Percentiles rank a stretch among this genome's conserved stretches.
Conservation (phyloP, 1,140 invertebrate species). For the Chrysomallon squamiferum region DNA sequence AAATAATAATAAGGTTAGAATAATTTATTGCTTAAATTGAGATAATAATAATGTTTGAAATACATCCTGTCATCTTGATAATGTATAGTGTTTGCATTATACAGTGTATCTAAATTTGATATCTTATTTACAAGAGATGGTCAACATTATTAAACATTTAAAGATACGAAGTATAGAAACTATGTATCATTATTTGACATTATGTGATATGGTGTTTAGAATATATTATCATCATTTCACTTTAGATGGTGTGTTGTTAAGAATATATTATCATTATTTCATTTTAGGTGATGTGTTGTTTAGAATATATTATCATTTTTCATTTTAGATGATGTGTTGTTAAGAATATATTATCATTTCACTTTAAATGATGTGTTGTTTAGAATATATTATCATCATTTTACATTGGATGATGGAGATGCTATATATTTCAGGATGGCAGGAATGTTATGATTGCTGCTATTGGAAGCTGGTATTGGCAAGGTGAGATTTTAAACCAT, state of each 20-base stretch:
- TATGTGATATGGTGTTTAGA: neutral
- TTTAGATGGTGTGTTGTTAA: neutral
- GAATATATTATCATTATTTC: neutral
- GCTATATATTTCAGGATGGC: neutral
- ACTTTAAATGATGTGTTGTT: neutral
- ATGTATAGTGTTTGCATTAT: too few species aligned
- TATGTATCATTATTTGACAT: too few species aligned
- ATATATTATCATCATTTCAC: neutral
- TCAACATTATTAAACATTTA: too few species aligned
- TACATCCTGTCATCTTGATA: too few species aligned
- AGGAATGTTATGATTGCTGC: neutral
- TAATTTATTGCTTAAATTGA: too few species aligned
- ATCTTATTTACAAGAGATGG: too few species aligned
- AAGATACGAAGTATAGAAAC: too few species aligned
- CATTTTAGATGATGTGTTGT: neutral
- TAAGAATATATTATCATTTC: neutral
- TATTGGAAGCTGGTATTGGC: slow-evolving; percentile 2
- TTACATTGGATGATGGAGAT: neutral
- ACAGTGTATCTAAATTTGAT: too few species aligned
- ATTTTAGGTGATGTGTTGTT: neutral
- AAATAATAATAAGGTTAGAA: too few species aligned
- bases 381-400: neutral
- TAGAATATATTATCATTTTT: neutral
- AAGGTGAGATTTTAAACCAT: neutral
- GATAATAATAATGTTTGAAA: too few species aligned